Evolutionary conservation across 1,140 invertebrate genomes (phyloP), one percentile per base, ranked within the genome.

Genomic region (Adoxophyes honmai): DNA sequence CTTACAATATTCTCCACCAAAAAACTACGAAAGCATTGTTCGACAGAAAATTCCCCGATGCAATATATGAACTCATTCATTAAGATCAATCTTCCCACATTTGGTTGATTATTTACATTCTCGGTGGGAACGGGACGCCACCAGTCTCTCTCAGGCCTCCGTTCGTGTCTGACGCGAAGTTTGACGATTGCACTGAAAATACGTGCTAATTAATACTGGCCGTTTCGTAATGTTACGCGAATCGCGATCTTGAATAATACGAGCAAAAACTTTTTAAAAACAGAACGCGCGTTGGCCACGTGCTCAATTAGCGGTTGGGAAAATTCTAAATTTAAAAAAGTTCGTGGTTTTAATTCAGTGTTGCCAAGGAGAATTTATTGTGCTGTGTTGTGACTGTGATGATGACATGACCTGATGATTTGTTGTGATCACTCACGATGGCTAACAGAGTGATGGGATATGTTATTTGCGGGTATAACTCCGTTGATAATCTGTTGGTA

Each of bases 381-480:
- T 58, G 55, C 56, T 35, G 38, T 57, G 62, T 55, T 62, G 54
- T 61, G 59, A n/a, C n/a, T n/a, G n/a, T n/a, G n/a, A n/a, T n/a
- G n/a, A n/a, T n/a, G n/a, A n/a, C n/a, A n/a, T n/a, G n/a, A n/a
- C n/a, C n/a, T n/a, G n/a, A 44, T 59, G 18, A 28, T 53, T 34
- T 52, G 28, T 52, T 60, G 64, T 73, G 65, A 54, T 60, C 53
- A 34, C 38, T 6, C 34, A 71, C 65, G 13, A 88, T 88, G 85
- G 80, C 85, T 52, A 86, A 85, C 56, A 64, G 71, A 54, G 73
- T 88, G 65, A 88, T 88, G 81, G 85, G 85, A 52, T 88, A 88
- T 57, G 78, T 88, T 38, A 88, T 88, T 58, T 88, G 85, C 71
- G 85, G 85, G n/a, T 88, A 88, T 57, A 86, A 79, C 56, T 88